Base-by-base conservation (phyloP, 2,797 vertebrate genomes). In the Enteromius fasciolatus region DNA sequence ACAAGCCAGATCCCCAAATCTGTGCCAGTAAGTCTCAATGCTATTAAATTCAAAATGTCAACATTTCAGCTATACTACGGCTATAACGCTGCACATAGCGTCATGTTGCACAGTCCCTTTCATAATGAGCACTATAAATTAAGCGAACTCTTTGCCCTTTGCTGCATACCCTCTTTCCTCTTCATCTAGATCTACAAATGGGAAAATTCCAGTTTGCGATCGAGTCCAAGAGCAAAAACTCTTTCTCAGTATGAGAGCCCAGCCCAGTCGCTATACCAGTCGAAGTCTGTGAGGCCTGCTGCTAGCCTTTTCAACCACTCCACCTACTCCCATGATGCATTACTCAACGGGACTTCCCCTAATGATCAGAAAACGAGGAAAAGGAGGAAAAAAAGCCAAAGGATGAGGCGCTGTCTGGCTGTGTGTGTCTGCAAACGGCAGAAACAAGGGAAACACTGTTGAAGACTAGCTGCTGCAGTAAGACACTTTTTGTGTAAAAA, bases 261-360 rank as follows among this genome's bases (percentile, higher is more conserved):
- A 79, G 85, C 87, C 92, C 92, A 93, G 91, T 89, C 31, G 68
- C 81, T 72, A 44, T 83, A 83, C 66, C 87, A 90, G 89, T 92
- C 88, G 89, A 91, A 90, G 88, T 93, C 86, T 89, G 89, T 89
- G 92, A 90, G 93, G 91, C 90, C 90, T 92, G 93, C 91, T 91
- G 89, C 81, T 90, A 68, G 80, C 74, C 79, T 70, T 76, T 85
- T 85, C 93, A 88, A 86, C 89, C 88, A 89, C 93, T 93, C 94
- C 94, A 94, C 94, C 94, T 93, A 94, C 92, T 94, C 94, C 94
- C 93, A 91, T 91, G 93, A 90, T 90, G 88, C 93, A 94, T 94
- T 94, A 94, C 93, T 94, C 93, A 94, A 89, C 8, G 78, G 94
- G 93, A 94, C 92, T 95, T 94, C 93, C 94, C 93, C 85, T 78